Evolutionary conservation across 2,797 vertebrate species (phyloP).

Genomic region (Sebastes miniatus): DNA sequence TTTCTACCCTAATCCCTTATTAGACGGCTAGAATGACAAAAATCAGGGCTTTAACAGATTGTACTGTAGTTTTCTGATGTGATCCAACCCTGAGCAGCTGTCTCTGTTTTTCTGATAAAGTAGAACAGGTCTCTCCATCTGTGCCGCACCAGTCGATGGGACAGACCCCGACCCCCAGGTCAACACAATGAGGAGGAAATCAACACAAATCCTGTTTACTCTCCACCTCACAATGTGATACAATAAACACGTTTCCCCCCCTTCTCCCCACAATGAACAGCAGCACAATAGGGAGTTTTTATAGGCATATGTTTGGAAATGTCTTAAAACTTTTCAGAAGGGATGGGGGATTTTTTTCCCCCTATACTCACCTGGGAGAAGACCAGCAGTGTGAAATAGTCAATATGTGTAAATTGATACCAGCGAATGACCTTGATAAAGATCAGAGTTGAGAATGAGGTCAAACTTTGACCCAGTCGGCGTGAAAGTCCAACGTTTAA

Average conservation of each 20-base stretch:
- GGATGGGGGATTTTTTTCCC: not conserved
- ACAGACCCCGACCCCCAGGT: conserved; percentile 54
- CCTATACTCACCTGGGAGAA: not conserved
- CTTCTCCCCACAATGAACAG: conserved; percentile 38
- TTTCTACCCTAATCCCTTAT: not conserved
- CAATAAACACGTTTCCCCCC: conserved; percentile 85
- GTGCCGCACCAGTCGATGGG: conserved; percentile 23
- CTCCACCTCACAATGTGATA: conserved; percentile 81
- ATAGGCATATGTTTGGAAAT: not conserved
- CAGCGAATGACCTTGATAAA: not conserved
- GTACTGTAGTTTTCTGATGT: not conserved
- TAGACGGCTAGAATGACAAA: not conserved
- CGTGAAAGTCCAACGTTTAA: conserved; percentile 14
- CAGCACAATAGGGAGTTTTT: conserved; percentile 53
- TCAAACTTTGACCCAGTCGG: conserved; percentile 7
- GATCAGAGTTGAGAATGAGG: not conserved
- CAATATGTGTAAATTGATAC: not conserved
- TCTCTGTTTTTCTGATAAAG: conserved; percentile 47
- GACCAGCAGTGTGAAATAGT: not conserved
- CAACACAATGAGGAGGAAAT: conserved; percentile 88
- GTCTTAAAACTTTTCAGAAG: not conserved
- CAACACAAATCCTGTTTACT: conserved; percentile 88
- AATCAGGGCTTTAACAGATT: conserved; percentile 9
- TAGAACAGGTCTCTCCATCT: conserved; percentile 66
- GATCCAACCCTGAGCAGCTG: conserved; percentile 42